Evolutionary conservation across 2,113 vertebrate species (phyloP).

Genomic region (Picathartes gymnocephalus): DNA sequence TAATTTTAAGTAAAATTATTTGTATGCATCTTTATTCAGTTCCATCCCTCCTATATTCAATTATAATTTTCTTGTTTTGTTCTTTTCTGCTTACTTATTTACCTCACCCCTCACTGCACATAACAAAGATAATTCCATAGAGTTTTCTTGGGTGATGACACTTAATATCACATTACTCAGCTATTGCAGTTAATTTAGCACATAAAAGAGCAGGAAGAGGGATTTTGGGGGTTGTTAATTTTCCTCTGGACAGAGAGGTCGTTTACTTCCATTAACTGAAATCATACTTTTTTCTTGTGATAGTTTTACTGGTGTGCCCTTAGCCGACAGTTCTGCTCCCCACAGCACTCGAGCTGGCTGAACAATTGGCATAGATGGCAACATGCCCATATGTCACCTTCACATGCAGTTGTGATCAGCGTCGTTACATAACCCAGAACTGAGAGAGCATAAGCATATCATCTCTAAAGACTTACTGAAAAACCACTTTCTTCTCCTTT

Average conservation of each 20-base stretch:
- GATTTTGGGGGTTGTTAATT: background rate
- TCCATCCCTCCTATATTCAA: background rate
- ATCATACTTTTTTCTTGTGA: background rate
- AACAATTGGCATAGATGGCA: accelerated
- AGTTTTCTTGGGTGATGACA: background rate
- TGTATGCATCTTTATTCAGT: background rate
- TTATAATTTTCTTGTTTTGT: background rate
- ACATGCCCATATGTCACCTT: accelerated
- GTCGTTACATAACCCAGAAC: background rate
- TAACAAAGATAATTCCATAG: background rate
- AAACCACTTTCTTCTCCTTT: background rate
- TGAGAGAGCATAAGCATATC: background rate
- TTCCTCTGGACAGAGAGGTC: background rate
- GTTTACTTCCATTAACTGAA: background rate
- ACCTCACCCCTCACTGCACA: background rate
- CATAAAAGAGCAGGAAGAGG: background rate
- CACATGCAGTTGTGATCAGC: accelerated
- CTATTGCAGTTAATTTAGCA: background rate
- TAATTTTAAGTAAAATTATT: background rate
- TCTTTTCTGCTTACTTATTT: background rate
- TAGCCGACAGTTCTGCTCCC: background rate
- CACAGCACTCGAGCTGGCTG: accelerated
- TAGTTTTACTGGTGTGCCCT: background rate
- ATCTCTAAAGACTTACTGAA: background rate
- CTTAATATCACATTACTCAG: background rate